phyloP scores from a whole-genome alignment of 2,113 vertebrate genomes.

The Leuciscus idus region DNA sequence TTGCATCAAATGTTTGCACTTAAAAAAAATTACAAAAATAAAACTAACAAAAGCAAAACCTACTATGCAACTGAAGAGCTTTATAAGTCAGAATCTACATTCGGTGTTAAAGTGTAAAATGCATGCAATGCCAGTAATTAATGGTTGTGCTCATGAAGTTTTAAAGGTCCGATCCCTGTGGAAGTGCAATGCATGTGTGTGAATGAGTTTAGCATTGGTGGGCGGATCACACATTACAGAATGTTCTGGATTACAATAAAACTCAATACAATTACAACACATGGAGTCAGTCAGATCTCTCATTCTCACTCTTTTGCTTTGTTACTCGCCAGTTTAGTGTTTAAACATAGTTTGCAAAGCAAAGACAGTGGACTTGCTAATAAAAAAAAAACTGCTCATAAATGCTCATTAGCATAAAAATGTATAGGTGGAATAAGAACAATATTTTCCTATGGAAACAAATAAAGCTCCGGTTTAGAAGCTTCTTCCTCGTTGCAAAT shows the following conservation, averaged over 20 bases:
- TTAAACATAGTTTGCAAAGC: neutral
- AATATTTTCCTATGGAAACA: neutral
- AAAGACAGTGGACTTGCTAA: neutral
- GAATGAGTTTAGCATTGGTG: neutral
- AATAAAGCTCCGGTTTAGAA: neutral
- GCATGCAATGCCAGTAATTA: neutral
- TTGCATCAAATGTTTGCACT: neutral
- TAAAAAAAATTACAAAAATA: neutral
- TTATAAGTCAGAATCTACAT: neutral
- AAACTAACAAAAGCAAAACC: neutral
- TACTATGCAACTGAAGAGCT: neutral
- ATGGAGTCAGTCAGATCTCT: neutral
- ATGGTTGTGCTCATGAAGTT: neutral
- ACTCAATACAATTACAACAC: neutral
- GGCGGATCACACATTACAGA: conserved; percentile 10
- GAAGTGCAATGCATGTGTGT: neutral
- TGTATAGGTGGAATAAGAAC: neutral
- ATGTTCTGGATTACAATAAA: conserved; percentile 23
- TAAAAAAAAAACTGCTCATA: neutral
- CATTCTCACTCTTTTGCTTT: neutral
- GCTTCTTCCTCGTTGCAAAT: neutral
- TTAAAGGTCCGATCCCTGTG: neutral
- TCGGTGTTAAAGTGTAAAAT: neutral
- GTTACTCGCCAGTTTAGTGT: neutral
- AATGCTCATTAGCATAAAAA: neutral